Percentiles rank a stretch among this genome's conserved stretches.
These are phyloP conservation scores for Eugnorisma glareosa DNA, from an alignment of 2,888 invertebrate species.

Conservation along the genomic window DNA sequence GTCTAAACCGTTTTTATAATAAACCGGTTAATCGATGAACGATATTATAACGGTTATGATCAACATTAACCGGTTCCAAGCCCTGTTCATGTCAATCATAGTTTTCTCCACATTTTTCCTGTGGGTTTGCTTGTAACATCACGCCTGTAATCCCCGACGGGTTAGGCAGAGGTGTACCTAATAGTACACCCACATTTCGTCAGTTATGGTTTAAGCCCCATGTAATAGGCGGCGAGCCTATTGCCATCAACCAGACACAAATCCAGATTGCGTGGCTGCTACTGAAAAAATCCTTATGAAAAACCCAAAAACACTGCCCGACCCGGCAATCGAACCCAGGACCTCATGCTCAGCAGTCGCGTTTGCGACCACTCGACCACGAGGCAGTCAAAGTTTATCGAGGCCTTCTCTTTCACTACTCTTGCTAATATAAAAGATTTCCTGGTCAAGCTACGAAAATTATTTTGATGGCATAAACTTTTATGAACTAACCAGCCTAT, in stretches of 20 bases:
- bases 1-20: no score
- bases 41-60: no score
- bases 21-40: no score
- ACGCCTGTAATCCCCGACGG: not conserved
- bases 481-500: not conserved
- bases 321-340: not conserved
- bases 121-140: not conserved
- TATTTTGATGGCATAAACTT: not conserved
- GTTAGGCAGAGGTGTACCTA: not conserved
- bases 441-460: not conserved
- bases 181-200: not conserved
- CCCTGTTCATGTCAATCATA: constrained; percentile 14
- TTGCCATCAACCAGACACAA: not conserved
- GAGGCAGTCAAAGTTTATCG: not conserved
- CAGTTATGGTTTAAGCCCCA: not conserved
- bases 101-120: not conserved
- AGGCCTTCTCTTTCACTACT: not conserved
- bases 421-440: not conserved
- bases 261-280: not conserved
- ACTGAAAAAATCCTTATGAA: not conserved
- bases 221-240: not conserved
- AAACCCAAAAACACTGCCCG: not conserved
- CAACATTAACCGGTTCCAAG: no score
- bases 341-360: not conserved
- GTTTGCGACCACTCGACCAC: not conserved